Conservation (phyloP, 1,140 invertebrate genomes). For the Eriosoma lanigerum region DNA sequence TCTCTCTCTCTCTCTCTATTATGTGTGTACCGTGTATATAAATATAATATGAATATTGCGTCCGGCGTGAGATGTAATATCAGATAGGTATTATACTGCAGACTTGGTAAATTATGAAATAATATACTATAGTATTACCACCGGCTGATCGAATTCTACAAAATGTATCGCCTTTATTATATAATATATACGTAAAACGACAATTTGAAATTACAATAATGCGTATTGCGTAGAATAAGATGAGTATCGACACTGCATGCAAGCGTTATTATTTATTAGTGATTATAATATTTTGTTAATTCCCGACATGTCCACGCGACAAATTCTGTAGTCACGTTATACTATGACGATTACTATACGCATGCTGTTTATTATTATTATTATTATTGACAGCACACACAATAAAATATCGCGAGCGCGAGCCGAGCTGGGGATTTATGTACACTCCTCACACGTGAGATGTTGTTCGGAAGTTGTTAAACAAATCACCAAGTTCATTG, state of each 20-base stretch:
- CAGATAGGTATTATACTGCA: too few species aligned
- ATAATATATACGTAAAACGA: too few species aligned
- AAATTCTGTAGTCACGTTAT: constrained; percentile 42
- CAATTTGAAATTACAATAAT: constrained; percentile 9
- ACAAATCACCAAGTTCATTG: constrained; percentile 50
- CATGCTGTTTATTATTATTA: constrained; percentile 39
- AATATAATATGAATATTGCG: too few species aligned
- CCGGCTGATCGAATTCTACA: background rate
- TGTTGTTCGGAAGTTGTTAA: constrained; percentile 51
- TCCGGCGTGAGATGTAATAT: too few species aligned
- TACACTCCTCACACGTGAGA: constrained; percentile 48
- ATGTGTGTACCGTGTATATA: too few species aligned
- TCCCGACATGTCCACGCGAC: constrained; percentile 35
- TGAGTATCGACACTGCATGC: background rate
- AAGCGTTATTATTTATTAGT: too few species aligned
- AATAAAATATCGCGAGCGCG: background rate
- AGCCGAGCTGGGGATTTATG: constrained; percentile 34
- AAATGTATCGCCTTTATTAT: background rate
- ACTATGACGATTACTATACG: constrained; percentile 17
- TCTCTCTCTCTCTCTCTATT: too few species aligned
- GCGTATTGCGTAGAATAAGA: background rate
- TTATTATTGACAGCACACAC: constrained; percentile 40
- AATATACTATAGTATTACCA: too few species aligned
- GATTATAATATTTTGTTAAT: constrained; percentile 35
- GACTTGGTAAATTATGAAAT: too few species aligned